These are phyloP conservation scores for Marmota monax DNA, from an alignment of 2,113 vertebrate genomes.

Conservation along the genomic window DNA sequence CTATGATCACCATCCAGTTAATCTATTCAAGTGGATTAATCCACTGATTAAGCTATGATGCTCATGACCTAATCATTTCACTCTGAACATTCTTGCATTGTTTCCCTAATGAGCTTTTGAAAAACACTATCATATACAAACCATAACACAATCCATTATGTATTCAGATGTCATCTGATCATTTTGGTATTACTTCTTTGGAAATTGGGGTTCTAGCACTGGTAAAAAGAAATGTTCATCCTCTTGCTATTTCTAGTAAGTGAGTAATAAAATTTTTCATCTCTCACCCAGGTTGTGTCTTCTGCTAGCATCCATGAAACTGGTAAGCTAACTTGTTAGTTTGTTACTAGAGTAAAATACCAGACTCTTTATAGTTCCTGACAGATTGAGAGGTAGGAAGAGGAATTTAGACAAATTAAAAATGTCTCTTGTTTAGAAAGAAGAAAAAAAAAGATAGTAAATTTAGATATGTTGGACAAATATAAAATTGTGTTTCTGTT, in stretches of 20 bases:
- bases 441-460: background rate
- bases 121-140: too few species aligned
- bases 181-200: background rate
- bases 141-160: background rate
- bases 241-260: background rate
- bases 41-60: too few species aligned
- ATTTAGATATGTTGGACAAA: constrained; percentile 1
- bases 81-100: too few species aligned
- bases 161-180: background rate
- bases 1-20: too few species aligned
- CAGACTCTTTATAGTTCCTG: background rate
- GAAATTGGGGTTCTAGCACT: background rate
- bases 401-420: background rate
- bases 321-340: background rate
- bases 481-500: background rate
- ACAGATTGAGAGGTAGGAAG: background rate
- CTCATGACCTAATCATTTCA: too few species aligned
- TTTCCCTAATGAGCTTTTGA: too few species aligned
- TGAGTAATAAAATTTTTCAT: background rate
- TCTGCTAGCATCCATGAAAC: background rate
- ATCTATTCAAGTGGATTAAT: too few species aligned
- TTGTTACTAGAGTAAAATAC: background rate
- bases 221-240: background rate
- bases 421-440: background rate
- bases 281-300: background rate